phyloP scores from a whole-genome alignment of 2,797 vertebrate genomes.

The Apogon hyalosoma region DNA sequence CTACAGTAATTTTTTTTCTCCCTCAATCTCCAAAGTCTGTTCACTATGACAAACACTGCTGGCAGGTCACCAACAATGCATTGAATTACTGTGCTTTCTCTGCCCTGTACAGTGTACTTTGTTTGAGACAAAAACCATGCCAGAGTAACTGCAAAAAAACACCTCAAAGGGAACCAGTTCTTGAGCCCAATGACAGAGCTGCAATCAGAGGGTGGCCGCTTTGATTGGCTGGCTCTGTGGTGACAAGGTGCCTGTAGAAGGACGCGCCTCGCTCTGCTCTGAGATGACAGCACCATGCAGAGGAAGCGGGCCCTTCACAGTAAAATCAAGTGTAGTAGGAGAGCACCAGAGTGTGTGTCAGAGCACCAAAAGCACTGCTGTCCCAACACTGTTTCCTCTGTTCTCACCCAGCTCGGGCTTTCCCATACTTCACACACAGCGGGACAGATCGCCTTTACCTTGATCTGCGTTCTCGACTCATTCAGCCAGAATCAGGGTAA shows the following conservation, averaged over 20 bases:
- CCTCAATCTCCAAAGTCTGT: constrained; percentile 45
- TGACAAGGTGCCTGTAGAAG: constrained; percentile 59
- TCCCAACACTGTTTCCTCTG: constrained; percentile 49
- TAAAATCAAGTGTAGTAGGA: constrained; percentile 77
- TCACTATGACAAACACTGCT: constrained; percentile 26
- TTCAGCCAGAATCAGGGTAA: constrained; percentile 21
- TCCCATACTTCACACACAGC: constrained; percentile 32
- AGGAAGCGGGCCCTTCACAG: constrained; percentile 63
- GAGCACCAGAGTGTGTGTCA: constrained; percentile 77
- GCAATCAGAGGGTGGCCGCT: constrained; percentile 26
- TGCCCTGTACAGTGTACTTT: constrained; percentile 56
- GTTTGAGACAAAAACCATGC: constrained; percentile 46
- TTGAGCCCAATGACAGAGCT: constrained; percentile 36
- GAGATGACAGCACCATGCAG: constrained; percentile 81
- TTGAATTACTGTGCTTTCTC: constrained; percentile 60
- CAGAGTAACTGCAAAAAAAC: constrained; percentile 39
- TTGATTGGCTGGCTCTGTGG: constrained; percentile 58
- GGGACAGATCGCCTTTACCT: constrained; percentile 24
- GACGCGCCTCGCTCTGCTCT: constrained; percentile 61
- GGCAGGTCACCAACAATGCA: constrained; percentile 37
- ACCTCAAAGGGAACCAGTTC: constrained; percentile 42
- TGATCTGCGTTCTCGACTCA: constrained; percentile 22
- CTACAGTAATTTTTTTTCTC: constrained; percentile 43
- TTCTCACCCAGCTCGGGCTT: constrained; percentile 15
- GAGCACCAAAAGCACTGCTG: constrained; percentile 69